These are phyloP conservation scores for Stichopus horrens DNA, from an alignment of 53 echinoderm and acorn worm genomes.

Conservation along the genomic window DNA sequence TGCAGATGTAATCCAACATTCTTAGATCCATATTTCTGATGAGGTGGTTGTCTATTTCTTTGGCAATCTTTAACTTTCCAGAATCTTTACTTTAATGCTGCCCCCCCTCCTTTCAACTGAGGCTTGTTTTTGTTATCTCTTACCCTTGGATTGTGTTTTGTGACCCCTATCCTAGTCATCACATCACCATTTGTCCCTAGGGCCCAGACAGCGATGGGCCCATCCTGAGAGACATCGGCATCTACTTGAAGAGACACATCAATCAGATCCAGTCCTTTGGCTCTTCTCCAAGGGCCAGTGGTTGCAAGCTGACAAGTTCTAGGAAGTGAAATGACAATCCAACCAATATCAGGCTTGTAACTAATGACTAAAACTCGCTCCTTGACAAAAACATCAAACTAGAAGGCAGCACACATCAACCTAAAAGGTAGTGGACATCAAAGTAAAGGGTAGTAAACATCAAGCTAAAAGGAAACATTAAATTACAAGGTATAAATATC, in stretches of 20 bases:
- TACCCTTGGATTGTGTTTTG: constrained; percentile 82
- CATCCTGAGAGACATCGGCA: constrained; percentile 64
- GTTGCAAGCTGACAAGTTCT: constrained; percentile 89
- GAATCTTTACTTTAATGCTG: not conserved
- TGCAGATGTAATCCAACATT: not conserved
- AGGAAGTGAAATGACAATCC: not conserved
- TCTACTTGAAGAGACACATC: constrained; percentile 90
- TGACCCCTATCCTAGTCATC: constrained; percentile 83
- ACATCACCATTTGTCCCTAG: constrained; percentile 93
- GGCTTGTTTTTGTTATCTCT: not conserved
- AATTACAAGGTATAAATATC: not conserved
- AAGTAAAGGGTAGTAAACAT: too few species aligned
- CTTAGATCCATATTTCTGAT: not conserved
- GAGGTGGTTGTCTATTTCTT: not conserved
- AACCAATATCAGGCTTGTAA: too few species aligned
- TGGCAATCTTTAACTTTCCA: too few species aligned
- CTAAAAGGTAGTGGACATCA: too few species aligned
- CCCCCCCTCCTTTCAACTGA: not conserved
- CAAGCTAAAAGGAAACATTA: too few species aligned
- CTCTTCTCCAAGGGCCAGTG: constrained; percentile 81
- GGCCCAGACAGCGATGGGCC: constrained; percentile 96
- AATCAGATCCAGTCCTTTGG: constrained; percentile 56
- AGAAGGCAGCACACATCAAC: too few species aligned
- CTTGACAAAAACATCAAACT: too few species aligned
- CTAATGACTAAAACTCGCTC: too few species aligned